Conservation (phyloP, 2,797 vertebrate genomes). For the Anniella stebbinsi region DNA sequence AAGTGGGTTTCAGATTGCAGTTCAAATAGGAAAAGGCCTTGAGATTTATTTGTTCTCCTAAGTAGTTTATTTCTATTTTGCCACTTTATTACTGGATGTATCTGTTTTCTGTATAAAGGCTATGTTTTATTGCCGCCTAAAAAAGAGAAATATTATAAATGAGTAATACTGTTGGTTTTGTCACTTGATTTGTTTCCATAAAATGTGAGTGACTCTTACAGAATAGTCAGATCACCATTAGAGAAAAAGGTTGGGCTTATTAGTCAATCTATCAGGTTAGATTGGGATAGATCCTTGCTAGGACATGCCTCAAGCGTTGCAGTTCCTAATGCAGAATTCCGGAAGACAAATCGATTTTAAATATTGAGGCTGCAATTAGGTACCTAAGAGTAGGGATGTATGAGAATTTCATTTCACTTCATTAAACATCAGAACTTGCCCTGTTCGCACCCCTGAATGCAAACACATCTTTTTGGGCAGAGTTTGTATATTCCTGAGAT, state of each 20-base stretch:
- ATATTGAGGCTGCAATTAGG: not conserved
- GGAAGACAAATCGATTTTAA: not conserved
- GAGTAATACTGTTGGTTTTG: slow-evolving; percentile 55
- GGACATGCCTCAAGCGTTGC: not conserved
- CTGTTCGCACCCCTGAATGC: too few relatives aligned
- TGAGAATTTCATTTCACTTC: too few relatives aligned
- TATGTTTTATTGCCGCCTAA: slow-evolving; percentile 68
- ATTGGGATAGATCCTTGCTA: slow-evolving; percentile 3
- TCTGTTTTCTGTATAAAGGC: slow-evolving; percentile 60
- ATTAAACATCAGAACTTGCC: too few relatives aligned
- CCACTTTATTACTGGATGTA: slow-evolving; percentile 68
- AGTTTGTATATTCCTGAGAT: too few relatives aligned
- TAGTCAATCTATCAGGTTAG: not conserved
- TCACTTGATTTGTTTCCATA: slow-evolving; percentile 44
- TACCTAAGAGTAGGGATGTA: not conserved
- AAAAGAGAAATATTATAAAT: slow-evolving; percentile 61
- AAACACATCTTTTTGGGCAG: too few relatives aligned
- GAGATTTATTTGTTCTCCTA: slow-evolving; percentile 63
- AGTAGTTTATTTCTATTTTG: slow-evolving; percentile 64
- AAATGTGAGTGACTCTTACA: slow-evolving; percentile 29
- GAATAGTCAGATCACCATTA: slow-evolving; percentile 24
- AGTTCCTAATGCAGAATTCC: not conserved
- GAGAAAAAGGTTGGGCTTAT: slow-evolving; percentile 17
- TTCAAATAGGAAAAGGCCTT: slow-evolving; percentile 7
- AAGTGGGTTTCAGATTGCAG: not conserved